Evolutionary conservation across 2,888 invertebrate species (phyloP), one percentile per base, ranked within the genome.

Genomic region (Nemoura dubitans): DNA sequence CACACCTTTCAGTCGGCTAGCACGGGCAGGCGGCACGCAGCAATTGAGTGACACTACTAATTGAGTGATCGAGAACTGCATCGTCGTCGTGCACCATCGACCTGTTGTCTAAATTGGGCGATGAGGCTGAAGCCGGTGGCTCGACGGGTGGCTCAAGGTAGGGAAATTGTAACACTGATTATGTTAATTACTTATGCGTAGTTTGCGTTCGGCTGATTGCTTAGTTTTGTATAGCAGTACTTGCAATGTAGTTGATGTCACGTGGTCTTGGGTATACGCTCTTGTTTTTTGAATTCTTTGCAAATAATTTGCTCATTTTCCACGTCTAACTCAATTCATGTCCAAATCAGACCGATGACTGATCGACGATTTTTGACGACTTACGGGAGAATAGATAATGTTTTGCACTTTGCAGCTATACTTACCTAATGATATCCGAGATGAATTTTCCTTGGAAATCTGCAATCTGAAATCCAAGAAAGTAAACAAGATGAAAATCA

Each of bases 101-200:
- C 59, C 14, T 21, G 59, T 10, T 59, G 59, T 59, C 59, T 7
- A 21, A 1, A 59, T 59, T 59, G 59, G 59, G 59, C 59, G 81
- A 85, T 87, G 87, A 77, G 87, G 59, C 59, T 83, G 25, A 87
- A 87, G 80, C 87, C 87, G 25, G 87, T 87, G 43, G 87, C 87
- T 14, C 87, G 87, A 3, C 78, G 87, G 0, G 85, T 87, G 42
- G 87, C 87, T n/a, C 87, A 87, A 87, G 87, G 87, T 87, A 87
- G 43, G 87, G 26, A 0, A 30, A 36, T 10, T 7, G 6, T n/a
- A n/a, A 78, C n/a, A n/a, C 30, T 77, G 29, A 77, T 86, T 25
- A 26, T n/a, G 25, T 28, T 21, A 78, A 21, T 78, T 78, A 0
- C 26, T 26, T 78, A 27, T 3, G 36, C 10, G 5, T 78, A 78